Evolutionary conservation across 2,113 vertebrate genomes (phyloP).

Genomic region (Dipodomys merriami): DNA sequence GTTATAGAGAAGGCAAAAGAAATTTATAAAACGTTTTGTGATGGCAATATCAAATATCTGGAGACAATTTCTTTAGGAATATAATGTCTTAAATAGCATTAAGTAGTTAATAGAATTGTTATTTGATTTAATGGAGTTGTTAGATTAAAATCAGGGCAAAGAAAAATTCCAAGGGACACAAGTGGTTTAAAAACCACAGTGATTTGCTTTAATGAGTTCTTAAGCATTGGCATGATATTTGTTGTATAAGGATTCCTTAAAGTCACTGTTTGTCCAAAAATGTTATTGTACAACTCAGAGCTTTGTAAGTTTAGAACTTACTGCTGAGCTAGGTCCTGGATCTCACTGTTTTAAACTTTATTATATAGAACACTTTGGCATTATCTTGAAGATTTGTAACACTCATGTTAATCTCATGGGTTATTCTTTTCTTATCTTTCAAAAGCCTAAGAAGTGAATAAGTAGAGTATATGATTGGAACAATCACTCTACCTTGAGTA

Average conservation of each 20-base stretch:
- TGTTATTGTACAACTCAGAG: neutral
- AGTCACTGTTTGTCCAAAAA: neutral
- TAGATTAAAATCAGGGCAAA: neutral
- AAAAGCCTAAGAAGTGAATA: conserved; percentile 40
- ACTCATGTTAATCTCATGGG: conserved; percentile 40
- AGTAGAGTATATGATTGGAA: neutral
- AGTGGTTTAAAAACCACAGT: neutral
- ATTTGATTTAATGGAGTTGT: neutral
- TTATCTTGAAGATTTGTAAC: conserved; percentile 37
- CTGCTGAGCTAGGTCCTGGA: neutral
- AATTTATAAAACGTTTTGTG: neutral
- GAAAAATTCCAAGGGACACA: neutral
- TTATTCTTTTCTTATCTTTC: neutral
- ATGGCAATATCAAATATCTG: neutral
- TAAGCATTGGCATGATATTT: conserved; percentile 14
- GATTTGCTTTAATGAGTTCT: conserved; percentile 11
- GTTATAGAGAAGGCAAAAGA: neutral
- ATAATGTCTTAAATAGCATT: neutral
- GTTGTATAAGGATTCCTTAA: neutral
- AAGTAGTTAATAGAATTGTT: neutral
- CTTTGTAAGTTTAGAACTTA: neutral
- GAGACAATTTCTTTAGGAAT: neutral
- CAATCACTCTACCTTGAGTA: neutral
- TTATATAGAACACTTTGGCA: neutral
- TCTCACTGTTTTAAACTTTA: neutral